phyloP scores from a whole-genome alignment of 2,797 vertebrate species.

The Monodelphis domestica region DNA sequence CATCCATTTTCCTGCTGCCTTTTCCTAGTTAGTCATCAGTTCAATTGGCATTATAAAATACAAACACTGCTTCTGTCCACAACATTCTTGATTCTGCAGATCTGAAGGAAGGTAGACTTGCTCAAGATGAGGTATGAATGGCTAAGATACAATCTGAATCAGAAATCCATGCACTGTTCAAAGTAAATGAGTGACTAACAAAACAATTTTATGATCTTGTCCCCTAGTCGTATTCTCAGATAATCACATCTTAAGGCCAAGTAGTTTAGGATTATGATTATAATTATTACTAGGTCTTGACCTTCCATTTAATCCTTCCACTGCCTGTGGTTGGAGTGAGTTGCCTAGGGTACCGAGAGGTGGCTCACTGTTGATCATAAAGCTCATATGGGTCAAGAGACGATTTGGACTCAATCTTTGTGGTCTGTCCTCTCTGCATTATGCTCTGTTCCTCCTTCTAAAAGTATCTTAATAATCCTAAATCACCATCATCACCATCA shows the following conservation, averaged over 20 bases:
- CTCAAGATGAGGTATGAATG: neutral
- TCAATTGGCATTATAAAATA: constrained; percentile 60
- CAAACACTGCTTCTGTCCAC: constrained; percentile 38
- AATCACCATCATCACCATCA: constrained; percentile 16
- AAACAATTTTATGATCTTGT: neutral
- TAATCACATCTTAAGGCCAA: neutral
- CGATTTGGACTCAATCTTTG: neutral
- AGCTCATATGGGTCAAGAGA: neutral
- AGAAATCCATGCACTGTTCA: neutral
- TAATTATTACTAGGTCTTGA: neutral
- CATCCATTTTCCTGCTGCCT: constrained; percentile 62
- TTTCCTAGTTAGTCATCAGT: constrained; percentile 55
- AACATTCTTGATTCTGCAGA: neutral
- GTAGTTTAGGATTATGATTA: neutral
- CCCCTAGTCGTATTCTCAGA: neutral
- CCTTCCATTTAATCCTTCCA: neutral
- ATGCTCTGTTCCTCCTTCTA: neutral
- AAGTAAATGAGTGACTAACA: neutral
- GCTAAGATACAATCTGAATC: neutral
- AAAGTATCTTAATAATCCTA: constrained; percentile 11
- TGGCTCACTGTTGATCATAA: neutral
- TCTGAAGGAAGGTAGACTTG: neutral
- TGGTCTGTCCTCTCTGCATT: neutral
- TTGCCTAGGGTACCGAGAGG: neutral
- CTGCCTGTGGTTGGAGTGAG: neutral